Base-by-base conservation (phyloP, 2,888 invertebrate genomes). In the Rosalia funebris region DNA sequence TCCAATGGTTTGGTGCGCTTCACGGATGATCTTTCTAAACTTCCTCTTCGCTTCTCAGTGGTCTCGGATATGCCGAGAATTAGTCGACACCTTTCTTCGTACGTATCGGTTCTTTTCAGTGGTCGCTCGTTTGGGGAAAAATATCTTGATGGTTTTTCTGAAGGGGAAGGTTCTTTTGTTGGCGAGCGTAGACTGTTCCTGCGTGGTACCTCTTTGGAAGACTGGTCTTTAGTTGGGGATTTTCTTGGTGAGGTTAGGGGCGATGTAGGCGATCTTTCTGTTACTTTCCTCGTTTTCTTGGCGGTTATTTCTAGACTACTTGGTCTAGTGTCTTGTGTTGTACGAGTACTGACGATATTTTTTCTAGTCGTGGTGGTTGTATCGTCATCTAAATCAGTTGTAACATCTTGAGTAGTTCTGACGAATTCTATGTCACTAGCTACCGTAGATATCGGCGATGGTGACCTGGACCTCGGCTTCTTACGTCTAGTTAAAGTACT, bases 11-110 rank as follows among this genome's bases (percentile, higher is more conserved):
- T 65, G 16, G 56, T 65, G 34, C 68, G 63, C 41, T 66, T 70
- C 9, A 53, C 32, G 4, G 39, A 37, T 17, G 56, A 41, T 32
- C 60, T 64, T 32, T 73, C 72, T 19, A 73, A 58, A 45, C 69
- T 65, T 37, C 72, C 72, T 52, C 66, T 68, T 57, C 63, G 68
- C 60, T 72, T 71, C 19, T 65, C 75, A 0, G 75, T 80, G 25
- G 71, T 71, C 52, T 84, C 83, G 45, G 83, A 79, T 82, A 90
- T 87, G 1, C 90, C 90, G 34, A 90, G 82, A 69, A 90, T 90
- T 72, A 89, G 86, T 32, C 88, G 84, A 67, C 90, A 90, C 25
- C 90, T 83, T 76, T 90, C 90, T 77, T 90, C 90, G 65, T 90
- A 91, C 1, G 90, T 90, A 78, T 91, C 90, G 32, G 88, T 86